A percentile compares a stretch with the other conserved stretches of the same genome.
phyloP scores from a whole-genome alignment of 37 sponge, comb jelly and placozoan genomes.

The Mnemiopsis leidyi region DNA sequence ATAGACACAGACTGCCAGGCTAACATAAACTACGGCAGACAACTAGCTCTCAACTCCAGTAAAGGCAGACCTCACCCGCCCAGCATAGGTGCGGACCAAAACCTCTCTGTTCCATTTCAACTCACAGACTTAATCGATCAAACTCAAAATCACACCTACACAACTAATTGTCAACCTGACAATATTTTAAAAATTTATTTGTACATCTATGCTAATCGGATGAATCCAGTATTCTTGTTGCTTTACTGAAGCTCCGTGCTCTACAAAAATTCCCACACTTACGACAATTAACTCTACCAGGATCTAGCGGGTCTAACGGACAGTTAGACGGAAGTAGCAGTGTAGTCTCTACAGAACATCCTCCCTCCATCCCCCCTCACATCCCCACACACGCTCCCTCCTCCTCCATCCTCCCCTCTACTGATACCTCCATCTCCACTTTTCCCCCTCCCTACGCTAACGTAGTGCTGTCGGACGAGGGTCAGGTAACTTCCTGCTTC shows the following conservation, averaged over 20 bases:
- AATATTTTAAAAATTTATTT: no score
- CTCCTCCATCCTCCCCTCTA: no score
- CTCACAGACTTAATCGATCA: no score
- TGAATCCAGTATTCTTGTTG: no score
- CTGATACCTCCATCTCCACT: neutral
- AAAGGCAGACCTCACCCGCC: neutral
- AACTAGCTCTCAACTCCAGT: neutral
- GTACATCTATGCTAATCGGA: no score
- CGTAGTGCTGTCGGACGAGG: neutral
- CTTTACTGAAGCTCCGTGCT: no score
- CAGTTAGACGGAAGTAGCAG: neutral
- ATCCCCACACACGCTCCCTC: neutral
- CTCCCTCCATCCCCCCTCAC: neutral
- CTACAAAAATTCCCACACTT: no score
- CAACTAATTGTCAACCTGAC: no score
- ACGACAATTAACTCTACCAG: neutral
- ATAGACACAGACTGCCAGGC: conserved; percentile 50
- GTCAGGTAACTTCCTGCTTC: neutral
- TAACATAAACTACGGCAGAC: neutral
- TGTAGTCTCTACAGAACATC: neutral
- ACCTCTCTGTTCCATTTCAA: no score
- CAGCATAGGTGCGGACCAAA: neutral
- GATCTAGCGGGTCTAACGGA: neutral
- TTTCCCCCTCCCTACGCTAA: neutral
- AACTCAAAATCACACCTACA: no score